Conservation (phyloP, 2,888 invertebrate genomes). For the Digitonthophagus gazella region DNA sequence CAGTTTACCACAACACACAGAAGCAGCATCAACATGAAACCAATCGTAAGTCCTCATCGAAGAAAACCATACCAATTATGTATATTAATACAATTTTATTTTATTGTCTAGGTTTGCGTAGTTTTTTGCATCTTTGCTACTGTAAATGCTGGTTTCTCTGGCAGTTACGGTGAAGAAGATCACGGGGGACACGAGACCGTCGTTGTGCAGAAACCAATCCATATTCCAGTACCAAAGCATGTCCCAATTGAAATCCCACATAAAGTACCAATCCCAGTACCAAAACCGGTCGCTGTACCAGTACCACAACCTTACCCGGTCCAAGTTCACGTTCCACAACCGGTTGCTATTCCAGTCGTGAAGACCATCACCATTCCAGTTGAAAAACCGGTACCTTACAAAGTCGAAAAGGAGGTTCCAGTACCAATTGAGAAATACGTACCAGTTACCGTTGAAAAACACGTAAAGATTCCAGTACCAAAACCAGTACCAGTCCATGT, state of each 20-base stretch:
- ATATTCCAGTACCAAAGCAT: slow-evolving; percentile 55
- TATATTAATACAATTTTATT: not conserved
- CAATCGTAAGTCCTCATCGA: slow-evolving; percentile 22
- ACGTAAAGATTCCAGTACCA: slow-evolving; percentile 63
- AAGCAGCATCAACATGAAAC: slow-evolving; percentile 25
- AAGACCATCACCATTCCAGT: slow-evolving; percentile 67
- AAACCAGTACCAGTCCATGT: slow-evolving; percentile 69
- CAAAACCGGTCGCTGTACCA: slow-evolving; percentile 66
- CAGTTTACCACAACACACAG: slow-evolving; percentile 24
- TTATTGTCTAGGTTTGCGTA: slow-evolving; percentile 24
- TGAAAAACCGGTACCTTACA: slow-evolving; percentile 70
- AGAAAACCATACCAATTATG: not conserved
- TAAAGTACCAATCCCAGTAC: slow-evolving; percentile 60
- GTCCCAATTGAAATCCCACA: slow-evolving; percentile 51
- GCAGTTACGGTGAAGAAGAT: slow-evolving; percentile 28
- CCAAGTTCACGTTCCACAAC: slow-evolving; percentile 65
- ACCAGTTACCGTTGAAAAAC: slow-evolving; percentile 66
- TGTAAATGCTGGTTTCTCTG: slow-evolving; percentile 27
- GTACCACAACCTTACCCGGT: slow-evolving; percentile 68
- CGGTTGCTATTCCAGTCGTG: slow-evolving; percentile 65
- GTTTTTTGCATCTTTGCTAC: slow-evolving; percentile 27
- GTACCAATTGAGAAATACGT: slow-evolving; percentile 66
- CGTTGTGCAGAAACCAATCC: slow-evolving; percentile 65
- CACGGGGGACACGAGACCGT: slow-evolving; percentile 56
- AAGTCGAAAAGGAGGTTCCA: slow-evolving; percentile 63